Percentiles rank a stretch among this genome's conserved stretches.
Evolutionary conservation across 2,888 invertebrate genomes (phyloP).

Genomic region (Dromius quadrimaculatus): DNA sequence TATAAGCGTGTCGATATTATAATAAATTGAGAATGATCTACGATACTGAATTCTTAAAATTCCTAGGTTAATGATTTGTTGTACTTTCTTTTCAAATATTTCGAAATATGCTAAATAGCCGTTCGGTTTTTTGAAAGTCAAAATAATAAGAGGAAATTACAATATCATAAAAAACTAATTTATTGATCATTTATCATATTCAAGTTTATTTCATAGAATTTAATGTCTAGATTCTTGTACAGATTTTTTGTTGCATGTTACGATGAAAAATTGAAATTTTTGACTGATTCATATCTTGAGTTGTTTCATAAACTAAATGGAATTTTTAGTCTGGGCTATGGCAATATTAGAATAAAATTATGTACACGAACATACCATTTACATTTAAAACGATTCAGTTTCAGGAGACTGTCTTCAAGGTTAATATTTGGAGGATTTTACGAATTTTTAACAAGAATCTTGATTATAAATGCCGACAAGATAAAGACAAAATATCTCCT

Average conservation of each 20-base stretch:
- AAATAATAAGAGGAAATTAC: not conserved
- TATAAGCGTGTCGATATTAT: constrained; percentile 22
- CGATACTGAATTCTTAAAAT: constrained; percentile 19
- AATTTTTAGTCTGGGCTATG: constrained; percentile 17
- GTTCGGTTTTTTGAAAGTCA: not conserved
- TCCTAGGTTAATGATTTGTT: constrained; percentile 27
- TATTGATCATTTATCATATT: no score
- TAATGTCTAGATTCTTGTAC: no score
- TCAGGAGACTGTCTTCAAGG: constrained; percentile 6
- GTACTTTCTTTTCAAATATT: constrained; percentile 35
- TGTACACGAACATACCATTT: constrained; percentile 14
- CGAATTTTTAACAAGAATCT: constrained; percentile 18
- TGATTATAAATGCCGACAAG: constrained; percentile 2
- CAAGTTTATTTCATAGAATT: no score
- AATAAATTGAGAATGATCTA: constrained; percentile 35
- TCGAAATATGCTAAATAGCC: constrained; percentile 8
- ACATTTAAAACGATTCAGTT: constrained; percentile 3
- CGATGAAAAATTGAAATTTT: constrained; percentile 23
- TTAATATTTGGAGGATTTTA: constrained; percentile 21
- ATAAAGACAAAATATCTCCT: not conserved
- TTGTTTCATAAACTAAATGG: constrained; percentile 10
- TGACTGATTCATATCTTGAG: constrained; percentile 7
- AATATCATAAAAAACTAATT: no score
- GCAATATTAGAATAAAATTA: constrained; percentile 30
- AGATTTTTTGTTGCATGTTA: no score